These are phyloP conservation scores for Neopelma chrysocephalum DNA, from an alignment of 2,797 vertebrate genomes.

Conservation along the genomic window DNA sequence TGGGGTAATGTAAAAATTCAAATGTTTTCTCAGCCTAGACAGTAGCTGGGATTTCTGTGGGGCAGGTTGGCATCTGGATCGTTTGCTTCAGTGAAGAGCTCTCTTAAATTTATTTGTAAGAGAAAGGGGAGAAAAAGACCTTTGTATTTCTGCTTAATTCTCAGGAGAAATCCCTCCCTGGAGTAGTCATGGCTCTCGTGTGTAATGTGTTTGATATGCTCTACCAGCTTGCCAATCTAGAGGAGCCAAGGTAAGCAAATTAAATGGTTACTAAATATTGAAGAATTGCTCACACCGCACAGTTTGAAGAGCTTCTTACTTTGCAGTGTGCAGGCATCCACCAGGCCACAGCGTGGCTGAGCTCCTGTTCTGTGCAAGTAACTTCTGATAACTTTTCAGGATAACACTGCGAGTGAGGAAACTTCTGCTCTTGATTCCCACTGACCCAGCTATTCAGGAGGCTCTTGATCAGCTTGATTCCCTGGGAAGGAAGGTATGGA, in stretches of 20 bases:
- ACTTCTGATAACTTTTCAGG: slow-evolving; percentile 74
- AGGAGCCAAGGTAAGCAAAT: slow-evolving; percentile 87
- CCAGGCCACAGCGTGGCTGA: background rate
- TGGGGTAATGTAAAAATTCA: background rate
- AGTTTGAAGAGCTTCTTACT: background rate
- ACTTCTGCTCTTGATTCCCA: slow-evolving; percentile 94
- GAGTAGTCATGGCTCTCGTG: slow-evolving; percentile 97
- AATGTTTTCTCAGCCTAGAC: background rate
- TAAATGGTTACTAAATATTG: background rate
- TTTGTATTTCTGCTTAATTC: slow-evolving; percentile 37
- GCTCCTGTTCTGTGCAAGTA: background rate
- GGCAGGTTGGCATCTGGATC: background rate
- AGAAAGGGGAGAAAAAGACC: background rate
- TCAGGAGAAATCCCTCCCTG: slow-evolving; percentile 97
- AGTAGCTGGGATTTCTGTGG: background rate
- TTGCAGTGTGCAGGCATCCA: background rate
- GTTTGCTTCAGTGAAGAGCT: background rate
- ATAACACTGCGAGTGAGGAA: slow-evolving; percentile 97
- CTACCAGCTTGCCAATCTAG: slow-evolving; percentile 96
- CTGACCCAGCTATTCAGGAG: slow-evolving; percentile 97
- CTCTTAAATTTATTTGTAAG: background rate
- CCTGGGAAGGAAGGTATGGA: slow-evolving; percentile 81
- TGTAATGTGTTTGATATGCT: slow-evolving; percentile 99
- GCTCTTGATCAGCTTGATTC: slow-evolving; percentile 90
- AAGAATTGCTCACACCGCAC: background rate